Percentiles rank a stretch among this genome's conserved stretches.
phyloP scores from a whole-genome alignment of 2,888 invertebrate species.

The Choristoneura rosaceana region DNA sequence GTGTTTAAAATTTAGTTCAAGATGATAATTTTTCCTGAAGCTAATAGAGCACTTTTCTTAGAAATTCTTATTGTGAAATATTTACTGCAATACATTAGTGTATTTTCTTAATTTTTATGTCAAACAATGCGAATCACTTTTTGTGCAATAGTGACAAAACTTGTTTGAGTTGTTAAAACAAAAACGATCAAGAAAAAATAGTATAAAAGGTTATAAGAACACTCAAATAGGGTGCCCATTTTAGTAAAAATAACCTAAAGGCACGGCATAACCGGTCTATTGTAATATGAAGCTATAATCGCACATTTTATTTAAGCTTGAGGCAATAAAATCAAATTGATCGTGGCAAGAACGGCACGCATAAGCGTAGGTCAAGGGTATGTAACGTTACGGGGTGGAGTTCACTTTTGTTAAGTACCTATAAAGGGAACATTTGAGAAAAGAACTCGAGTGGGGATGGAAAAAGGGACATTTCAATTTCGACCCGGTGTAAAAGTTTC shows the following conservation, averaged over 20 bases:
- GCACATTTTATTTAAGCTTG: slow-evolving; percentile 37
- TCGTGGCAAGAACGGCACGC: slow-evolving; percentile 30
- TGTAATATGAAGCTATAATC: slow-evolving; percentile 37
- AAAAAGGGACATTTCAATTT: not conserved
- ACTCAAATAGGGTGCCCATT: slow-evolving; percentile 4
- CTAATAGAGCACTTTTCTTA: too few species aligned
- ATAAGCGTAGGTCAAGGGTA: slow-evolving; percentile 36
- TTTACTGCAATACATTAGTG: too few species aligned
- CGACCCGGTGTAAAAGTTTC: too few species aligned
- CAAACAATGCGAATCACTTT: too few species aligned
- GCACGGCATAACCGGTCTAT: slow-evolving; percentile 25
- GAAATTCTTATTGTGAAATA: too few species aligned
- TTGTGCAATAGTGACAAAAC: too few species aligned
- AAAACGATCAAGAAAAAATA: not conserved
- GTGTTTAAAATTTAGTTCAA: too few species aligned
- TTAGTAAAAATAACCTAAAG: slow-evolving; percentile 32
- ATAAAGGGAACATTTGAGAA: not conserved
- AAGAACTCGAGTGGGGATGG: not conserved
- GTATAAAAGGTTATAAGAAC: not conserved
- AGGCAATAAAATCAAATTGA: slow-evolving; percentile 41
- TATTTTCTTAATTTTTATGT: too few species aligned
- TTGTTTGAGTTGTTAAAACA: not conserved
- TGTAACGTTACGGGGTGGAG: not conserved
- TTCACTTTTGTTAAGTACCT: not conserved
- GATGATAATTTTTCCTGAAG: too few species aligned